A percentile compares a stretch with the other conserved stretches of the same genome.
These are phyloP conservation scores for Atopsyche davidsoni DNA, from an alignment of 1,140 invertebrate genomes.

Conservation along the genomic window DNA sequence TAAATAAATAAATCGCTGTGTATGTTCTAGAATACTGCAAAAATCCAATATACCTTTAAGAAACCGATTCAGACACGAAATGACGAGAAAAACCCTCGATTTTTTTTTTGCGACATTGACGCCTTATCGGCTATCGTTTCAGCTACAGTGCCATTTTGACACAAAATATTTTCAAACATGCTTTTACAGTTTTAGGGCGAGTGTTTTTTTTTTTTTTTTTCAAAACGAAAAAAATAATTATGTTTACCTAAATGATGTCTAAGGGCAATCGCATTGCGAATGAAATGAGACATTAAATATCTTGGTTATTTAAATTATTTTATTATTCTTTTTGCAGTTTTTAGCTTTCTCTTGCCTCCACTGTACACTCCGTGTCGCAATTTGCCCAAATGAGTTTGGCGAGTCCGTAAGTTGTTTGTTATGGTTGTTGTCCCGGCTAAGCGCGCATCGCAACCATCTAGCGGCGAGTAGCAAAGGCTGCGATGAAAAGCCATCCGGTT, in stretches of 20 bases:
- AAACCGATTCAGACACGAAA: background rate
- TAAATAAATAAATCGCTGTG: too few relatives aligned
- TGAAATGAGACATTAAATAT: background rate
- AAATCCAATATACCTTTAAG: background rate
- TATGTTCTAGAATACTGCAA: background rate
- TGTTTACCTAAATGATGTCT: background rate
- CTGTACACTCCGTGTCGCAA: constrained; percentile 19
- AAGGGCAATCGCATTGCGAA: background rate
- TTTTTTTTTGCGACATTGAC: background rate
- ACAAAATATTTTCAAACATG: background rate
- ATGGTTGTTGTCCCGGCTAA: constrained; percentile 26
- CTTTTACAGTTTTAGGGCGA: background rate
- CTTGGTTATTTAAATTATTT: background rate
- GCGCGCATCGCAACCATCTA: constrained; percentile 17
- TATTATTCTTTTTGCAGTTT: background rate
- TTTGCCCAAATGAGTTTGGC: constrained; percentile 24
- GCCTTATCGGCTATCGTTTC: background rate
- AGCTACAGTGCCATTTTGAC: background rate
- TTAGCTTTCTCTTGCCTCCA: background rate
- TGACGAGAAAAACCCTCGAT: background rate
- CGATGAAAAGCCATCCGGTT: too few relatives aligned
- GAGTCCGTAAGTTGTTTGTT: constrained; percentile 25
- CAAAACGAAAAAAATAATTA: background rate
- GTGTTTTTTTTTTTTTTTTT: background rate
- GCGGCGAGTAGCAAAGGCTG: constrained; percentile 12